Percentiles rank a stretch among this genome's conserved stretches.
Evolutionary conservation across 2,113 vertebrate species (phyloP).

Genomic region (Rynchops niger): DNA sequence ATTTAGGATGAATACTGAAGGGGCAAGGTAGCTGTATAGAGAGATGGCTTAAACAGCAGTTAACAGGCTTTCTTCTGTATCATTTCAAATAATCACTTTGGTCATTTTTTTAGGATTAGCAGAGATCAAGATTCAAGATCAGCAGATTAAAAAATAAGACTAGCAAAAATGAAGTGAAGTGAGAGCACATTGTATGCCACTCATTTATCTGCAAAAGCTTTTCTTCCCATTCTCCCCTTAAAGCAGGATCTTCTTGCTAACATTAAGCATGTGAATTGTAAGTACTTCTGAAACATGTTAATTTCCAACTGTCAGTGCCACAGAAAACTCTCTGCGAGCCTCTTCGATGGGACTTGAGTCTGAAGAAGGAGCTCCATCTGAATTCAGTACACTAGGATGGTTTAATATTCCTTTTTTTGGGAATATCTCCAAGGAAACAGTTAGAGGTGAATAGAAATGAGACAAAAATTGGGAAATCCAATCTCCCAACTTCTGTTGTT

Average conservation of each 20-base stretch:
- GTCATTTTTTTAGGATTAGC: conserved; percentile 8
- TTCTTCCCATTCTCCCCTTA: background rate
- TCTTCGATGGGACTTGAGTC: conserved; percentile 3
- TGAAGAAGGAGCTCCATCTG: conserved; percentile 47
- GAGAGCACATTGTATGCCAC: background rate
- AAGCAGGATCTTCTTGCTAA: background rate
- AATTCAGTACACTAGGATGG: conserved; percentile 30
- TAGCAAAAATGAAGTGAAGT: background rate
- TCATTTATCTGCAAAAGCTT: conserved; percentile 3
- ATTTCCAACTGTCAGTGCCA: conserved; percentile 41
- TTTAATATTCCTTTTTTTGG: conserved; percentile 43
- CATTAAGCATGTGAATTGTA: background rate
- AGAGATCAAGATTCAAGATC: background rate
- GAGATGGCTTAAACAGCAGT: conserved; percentile 13
- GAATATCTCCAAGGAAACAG: conserved; percentile 48
- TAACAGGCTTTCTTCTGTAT: background rate
- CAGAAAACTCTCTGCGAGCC: background rate
- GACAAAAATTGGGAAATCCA: background rate
- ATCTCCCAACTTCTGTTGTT: background rate
- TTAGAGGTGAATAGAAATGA: background rate
- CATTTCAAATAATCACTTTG: conserved; percentile 20
- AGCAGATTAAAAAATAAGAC: conserved; percentile 3
- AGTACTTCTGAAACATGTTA: conserved; percentile 57
- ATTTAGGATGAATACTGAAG: conserved; percentile 59
- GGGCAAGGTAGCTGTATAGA: background rate